Conservation (phyloP, 2,888 invertebrate genomes). For the Drosophila austrosaltans region DNA sequence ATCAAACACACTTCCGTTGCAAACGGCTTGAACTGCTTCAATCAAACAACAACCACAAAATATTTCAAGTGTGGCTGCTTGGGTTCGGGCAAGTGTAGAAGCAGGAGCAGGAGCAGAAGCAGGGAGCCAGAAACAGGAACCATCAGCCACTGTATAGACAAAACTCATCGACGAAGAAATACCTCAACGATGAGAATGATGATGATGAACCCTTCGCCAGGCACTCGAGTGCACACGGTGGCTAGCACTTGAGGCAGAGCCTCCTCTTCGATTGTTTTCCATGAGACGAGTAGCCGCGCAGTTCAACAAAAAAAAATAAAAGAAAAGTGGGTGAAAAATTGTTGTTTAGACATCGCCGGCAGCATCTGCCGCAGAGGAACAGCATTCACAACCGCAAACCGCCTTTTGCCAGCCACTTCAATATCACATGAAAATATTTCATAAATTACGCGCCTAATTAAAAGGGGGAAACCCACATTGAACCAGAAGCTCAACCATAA, state of each 20-base stretch:
- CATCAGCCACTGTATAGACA: conserved; percentile 57
- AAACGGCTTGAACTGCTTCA: conserved; percentile 77
- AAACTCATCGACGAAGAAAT: conserved; percentile 76
- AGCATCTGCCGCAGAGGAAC: conserved; percentile 4
- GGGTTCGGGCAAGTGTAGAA: conserved; percentile 62
- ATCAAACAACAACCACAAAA: conserved; percentile 77
- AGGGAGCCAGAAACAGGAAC: conserved; percentile 1
- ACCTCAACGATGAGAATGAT: conserved; percentile 65
- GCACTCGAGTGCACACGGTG: conserved; percentile 62
- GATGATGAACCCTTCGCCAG: conserved; percentile 73
- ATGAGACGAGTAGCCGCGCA: conserved; percentile 50
- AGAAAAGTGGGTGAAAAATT: conserved; percentile 68
- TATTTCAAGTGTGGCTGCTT: conserved; percentile 75
- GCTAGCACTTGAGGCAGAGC: conserved; percentile 57
- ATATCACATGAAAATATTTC: conserved; percentile 71
- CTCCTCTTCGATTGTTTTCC: conserved; percentile 49
- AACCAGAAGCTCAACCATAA: conserved; percentile 21
- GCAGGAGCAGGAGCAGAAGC: conserved; percentile 6
- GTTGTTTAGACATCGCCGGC: conserved; percentile 49
- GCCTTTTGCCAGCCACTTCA: conserved; percentile 72
- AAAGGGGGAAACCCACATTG: conserved; percentile 46
- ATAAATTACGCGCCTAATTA: conserved; percentile 77
- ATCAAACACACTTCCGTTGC: conserved; percentile 78
- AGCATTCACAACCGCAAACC: conserved; percentile 19
- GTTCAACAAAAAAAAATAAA: conserved; percentile 27